Evolutionary conservation across 2,888 invertebrate species (phyloP), one percentile per base, ranked within the genome.

Genomic region (Neelides folsomi): DNA sequence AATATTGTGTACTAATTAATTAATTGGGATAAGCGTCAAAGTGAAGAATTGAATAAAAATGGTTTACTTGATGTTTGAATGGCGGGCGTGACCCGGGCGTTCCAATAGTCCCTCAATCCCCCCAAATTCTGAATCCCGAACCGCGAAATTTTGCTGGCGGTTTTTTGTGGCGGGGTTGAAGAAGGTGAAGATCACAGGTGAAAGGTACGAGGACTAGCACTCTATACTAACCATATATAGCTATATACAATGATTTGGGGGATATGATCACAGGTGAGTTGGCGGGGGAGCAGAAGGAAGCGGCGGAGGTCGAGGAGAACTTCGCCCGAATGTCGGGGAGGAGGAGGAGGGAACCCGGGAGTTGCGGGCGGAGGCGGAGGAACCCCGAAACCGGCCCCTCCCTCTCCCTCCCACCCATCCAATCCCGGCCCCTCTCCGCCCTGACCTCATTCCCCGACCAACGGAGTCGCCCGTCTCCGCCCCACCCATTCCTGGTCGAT

Each of bases 81-180:
- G 58, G 56, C 56, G 53, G 63, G 63, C 45, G 61, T 61, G 41
- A 63, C 63, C 52, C 63, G 63, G 54, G 51, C 57, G 54, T 63
- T 62, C 53, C 62, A 56, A 58, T 64, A 64, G 59, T 62, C 64
- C 57, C 62, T 58, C 48, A 64, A 48, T 45, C 60, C 62, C 57
- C 64, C 62, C 57, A 64, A 62, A 56, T 64, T 64, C 35, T 57
- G 53, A 55, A 62, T 56, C 62, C 62, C 64, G 57, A 62, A 64
- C 47, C 64, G 64, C 36, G 62, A 62, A 64, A 64, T 64, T 60
- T 64, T 64, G 64, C 52, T 59, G 58, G 60, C 49, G 58, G 53
- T 59, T 48, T 16, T 18, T 27, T 27, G 4, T 7, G 27, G 27
- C 27, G 47, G 34, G 40, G 35, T 27, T 27, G 27, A 27, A 27